Percentiles rank a stretch among this genome's conserved stretches.
phyloP scores from a whole-genome alignment of 2,888 invertebrate genomes.

The Metopia argyrocephala region DNA sequence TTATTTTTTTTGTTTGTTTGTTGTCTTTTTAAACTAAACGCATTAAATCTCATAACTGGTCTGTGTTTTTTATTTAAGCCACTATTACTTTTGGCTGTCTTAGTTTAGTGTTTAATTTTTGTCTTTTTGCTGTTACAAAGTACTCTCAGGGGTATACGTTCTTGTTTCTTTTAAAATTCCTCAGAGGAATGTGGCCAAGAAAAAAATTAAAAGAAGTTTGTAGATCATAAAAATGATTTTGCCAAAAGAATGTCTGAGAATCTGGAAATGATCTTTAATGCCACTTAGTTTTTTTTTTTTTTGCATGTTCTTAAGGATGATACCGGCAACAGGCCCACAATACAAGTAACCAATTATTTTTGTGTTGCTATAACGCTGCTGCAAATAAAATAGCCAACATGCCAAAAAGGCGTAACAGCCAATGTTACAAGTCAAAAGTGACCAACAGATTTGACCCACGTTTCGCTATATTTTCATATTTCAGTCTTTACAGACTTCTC shows the following conservation, averaged over 20 bases:
- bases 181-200: slow-evolving; percentile 28
- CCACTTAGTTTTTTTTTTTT: slow-evolving; percentile 15
- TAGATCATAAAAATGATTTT: slow-evolving; percentile 53
- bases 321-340: background rate
- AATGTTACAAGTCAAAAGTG: background rate
- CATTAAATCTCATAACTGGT: background rate
- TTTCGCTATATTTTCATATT: background rate
- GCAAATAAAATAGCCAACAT: background rate
- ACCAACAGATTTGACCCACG: background rate
- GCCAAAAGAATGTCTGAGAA: slow-evolving; percentile 52
- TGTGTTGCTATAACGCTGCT: background rate
- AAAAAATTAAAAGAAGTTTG: slow-evolving; percentile 30
- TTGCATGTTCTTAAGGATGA: slow-evolving; percentile 5
- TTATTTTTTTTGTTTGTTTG: too few relatives aligned
- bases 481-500: too few relatives aligned
- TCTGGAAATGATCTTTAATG: slow-evolving; percentile 54
- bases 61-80: slow-evolving; percentile 19
- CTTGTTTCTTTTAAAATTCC: slow-evolving; percentile 6
- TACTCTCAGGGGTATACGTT: slow-evolving; percentile 28
- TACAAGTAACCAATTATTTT: slow-evolving; percentile 24
- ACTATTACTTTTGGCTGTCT: slow-evolving; percentile 35
- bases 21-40: too few relatives aligned
- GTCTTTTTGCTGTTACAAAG: slow-evolving; percentile 3
- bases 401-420: background rate
- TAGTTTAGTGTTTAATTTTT: background rate